These are phyloP conservation scores for Lordiphosa andalusiaca DNA, from an alignment of 2,888 invertebrate genomes.

Conservation along the genomic window DNA sequence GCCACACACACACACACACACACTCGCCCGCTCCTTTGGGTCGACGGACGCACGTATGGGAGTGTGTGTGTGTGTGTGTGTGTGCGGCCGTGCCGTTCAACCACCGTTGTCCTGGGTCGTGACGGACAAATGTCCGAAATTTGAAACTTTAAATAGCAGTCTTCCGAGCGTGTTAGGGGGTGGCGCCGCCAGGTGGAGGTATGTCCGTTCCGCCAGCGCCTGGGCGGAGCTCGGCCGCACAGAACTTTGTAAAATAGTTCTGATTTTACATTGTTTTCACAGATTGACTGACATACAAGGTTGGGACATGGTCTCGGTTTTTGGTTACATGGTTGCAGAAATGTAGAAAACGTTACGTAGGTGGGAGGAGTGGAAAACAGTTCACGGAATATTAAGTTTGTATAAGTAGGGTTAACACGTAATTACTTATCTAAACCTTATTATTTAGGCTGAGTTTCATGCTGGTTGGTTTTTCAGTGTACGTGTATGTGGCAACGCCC, in stretches of 20 bases:
- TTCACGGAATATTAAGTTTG: no score
- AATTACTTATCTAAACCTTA: no score
- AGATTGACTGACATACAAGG: constrained; percentile 24
- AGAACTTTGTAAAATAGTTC: constrained; percentile 45
- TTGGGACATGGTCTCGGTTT: constrained; percentile 27
- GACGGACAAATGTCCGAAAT: constrained; percentile 72
- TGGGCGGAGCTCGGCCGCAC: constrained; percentile 44
- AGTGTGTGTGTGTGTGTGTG: constrained; percentile 14
- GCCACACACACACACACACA: constrained; percentile 13
- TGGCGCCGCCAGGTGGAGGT: constrained; percentile 14
- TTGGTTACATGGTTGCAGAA: constrained; percentile 19
- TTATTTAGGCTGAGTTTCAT: no score
- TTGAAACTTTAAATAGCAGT: constrained; percentile 68
- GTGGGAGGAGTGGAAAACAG: no score
- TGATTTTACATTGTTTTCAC: constrained; percentile 53
- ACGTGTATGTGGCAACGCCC: no score
- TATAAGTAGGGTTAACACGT: no score
- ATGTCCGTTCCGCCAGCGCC: constrained; percentile 27
- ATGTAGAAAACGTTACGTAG: constrained; percentile 27
- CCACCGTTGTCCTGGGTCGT: constrained; percentile 45
- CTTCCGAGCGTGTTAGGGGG: constrained; percentile 24
- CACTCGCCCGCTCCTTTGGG: constrained; percentile 27
- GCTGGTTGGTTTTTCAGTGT: no score
- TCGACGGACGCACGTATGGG: constrained; percentile 13
- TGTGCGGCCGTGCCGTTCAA: constrained; percentile 37